Evolutionary conservation across 2,797 vertebrate genomes (phyloP).

Genomic region (Austrolebias charrua): DNA sequence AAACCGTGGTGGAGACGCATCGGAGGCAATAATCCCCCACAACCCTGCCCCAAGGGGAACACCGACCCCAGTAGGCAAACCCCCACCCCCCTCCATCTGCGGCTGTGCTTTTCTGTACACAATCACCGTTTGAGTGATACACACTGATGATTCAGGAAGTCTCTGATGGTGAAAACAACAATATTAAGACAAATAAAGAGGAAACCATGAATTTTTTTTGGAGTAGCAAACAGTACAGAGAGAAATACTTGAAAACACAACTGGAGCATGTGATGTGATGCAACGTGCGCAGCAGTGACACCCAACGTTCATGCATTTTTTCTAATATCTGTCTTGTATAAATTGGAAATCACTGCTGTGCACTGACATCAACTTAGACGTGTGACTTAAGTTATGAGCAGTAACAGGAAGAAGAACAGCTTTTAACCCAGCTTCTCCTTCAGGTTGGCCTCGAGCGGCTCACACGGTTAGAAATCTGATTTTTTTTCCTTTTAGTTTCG

Average conservation of each 20-base stretch:
- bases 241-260: not conserved
- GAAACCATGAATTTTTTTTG: constrained; percentile 13
- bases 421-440: constrained; percentile 36
- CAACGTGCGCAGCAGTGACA: not conserved
- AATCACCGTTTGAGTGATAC: constrained; percentile 20
- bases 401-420: constrained; percentile 1
- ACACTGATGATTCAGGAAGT: constrained; percentile 33
- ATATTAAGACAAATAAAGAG: constrained; percentile 18
- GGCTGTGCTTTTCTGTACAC: constrained; percentile 54
- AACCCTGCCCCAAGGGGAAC: not conserved
- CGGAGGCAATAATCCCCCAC: constrained; percentile 55
- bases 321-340: not conserved
- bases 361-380: constrained; percentile 26
- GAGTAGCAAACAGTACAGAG: constrained; percentile 14
- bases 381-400: constrained; percentile 15
- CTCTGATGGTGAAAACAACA: constrained; percentile 14
- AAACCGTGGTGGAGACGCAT: constrained; percentile 47
- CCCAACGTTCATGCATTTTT: not conserved
- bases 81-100: constrained; percentile 50
- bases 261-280: not conserved
- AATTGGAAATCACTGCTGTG: constrained; percentile 10
- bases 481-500: constrained; percentile 27
- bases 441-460: constrained; percentile 5
- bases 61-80: constrained; percentile 30
- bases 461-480: constrained; percentile 27